Evolutionary conservation across 53 echinoderm and acorn worm genomes (phyloP), one percentile per base, ranked within the genome.

Genomic region (Holothuria leucospilota): DNA sequence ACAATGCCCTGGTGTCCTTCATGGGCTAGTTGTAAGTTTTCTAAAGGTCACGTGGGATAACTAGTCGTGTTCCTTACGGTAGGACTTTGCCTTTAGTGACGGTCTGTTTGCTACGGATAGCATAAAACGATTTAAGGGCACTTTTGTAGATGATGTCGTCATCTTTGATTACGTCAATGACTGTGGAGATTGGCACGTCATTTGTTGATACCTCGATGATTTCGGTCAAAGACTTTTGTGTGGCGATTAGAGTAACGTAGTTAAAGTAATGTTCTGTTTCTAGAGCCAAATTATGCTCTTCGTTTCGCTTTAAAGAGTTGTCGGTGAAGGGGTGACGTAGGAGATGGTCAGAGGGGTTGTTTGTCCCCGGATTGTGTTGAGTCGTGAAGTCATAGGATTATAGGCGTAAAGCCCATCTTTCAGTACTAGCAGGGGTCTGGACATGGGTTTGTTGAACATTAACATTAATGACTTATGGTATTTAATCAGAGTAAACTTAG

Each of bases 301-400:
- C 34, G 63, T 2, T 51, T 77, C 7, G 12, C 12, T 71, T 64
- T 27, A 3, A 34, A 34, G 34, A 34, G 34, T 34, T 21, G 2
- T 71, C 30, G 20, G 71, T 2, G 39, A 38, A 38, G 7, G 89
- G 87, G 60, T 94, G 91, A 11, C 94, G 91, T 16, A 90, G 91
- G 40, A 94, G 51, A 46, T 91, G 91, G 73, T 94, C 91, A 24
- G 94, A 91, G 8, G 94, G 94, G 46, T 94, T 79, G 24, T 25
- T n/a, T 29, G 66, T 68, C n/a, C 91, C 94, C n/a, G 84, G 84
- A 39, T 87, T 59, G 84, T 90, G 85, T 11, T 41, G 11, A 23
- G 89, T 89, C 21, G 16, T 24, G 69, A 92, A 86, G 63, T 88
- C 84, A 53, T 87, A 95, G 28, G 20, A 82, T 63, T 93, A 87